Evolutionary conservation across 1,140 invertebrate species (phyloP), one percentile per base, ranked within the genome.

Genomic region (Gonioctena quinquepunctata): DNA sequence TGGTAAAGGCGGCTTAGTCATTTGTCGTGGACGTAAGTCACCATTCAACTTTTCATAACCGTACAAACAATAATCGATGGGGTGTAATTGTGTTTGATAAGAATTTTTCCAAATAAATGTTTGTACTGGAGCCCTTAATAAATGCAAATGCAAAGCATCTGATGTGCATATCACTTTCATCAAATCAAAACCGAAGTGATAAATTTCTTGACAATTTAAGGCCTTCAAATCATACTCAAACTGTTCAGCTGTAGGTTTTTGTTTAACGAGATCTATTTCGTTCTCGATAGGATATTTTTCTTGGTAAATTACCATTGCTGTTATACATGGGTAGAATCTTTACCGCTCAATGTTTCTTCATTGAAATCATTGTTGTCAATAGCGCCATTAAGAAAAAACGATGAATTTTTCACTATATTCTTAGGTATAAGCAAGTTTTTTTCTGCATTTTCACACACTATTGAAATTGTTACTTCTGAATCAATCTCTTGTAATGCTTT

Each of bases 341-440:
- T 66, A 21, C 33, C 61, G 1, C 67, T 70, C 54, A 70, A 73
- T 59, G 70, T 64, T 69, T 69, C 70, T 65, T 72, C 66, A 59
- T 52, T 65, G 8, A 72, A 69, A 49, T 70, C 57, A 42, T 73
- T 73, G 49, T 62, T 73, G 26, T 68, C 72, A 3, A 73, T 59
- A 49, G 69, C 64, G n/a, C 60, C 61, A 71, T 71, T 28, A 68
- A 68, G 52, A 71, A 71, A 68, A 64, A 73, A 60, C 52, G 26
- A 69, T 69, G 28, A 19, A 49, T 57, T n/a, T n/a, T n/a, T n/a
- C n/a, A n/a, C n/a, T 50, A 54, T 65, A 25, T 65, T 52, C 33
- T 33, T 60, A 22, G 21, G 6, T 33, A 68, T 49, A 21, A 42
- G 16, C 13, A 68, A 0, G 11, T 1, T 59, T n/a, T 68, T 60